Evolutionary conservation across 2,113 vertebrate species (phyloP), one percentile per base, ranked within the genome.

Genomic region (Prochilodus magdalenae): DNA sequence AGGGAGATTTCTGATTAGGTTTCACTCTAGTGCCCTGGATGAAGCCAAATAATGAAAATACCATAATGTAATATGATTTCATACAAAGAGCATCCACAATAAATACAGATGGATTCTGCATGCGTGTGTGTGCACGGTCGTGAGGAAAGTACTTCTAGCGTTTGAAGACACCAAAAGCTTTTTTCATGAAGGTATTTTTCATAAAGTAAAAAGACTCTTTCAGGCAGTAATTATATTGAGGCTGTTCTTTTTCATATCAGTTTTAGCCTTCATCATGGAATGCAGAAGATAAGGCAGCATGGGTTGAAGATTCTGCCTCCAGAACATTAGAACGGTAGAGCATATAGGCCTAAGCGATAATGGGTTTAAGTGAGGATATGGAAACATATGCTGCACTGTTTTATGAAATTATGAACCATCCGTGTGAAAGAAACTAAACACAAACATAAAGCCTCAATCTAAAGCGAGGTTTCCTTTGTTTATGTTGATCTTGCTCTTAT

Each of bases 1-100:
- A 80, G 1, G n/a, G 73, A 80, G 77, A 80, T 80, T 76, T 82
- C 73, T 84, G 83, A 84, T 84, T 84, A 84, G 83, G 55, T 84
- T 84, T 79, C 66, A 70, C 53, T 80, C 57, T 8, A 11, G 30
- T 53, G 55, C 65, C n/a, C 29, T 36, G 66, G 29, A 84, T 76
- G 44, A 80, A 75, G 55, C 24, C 8, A 30, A 75, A 80, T 80
- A 80, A 84, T 80, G 77, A 84, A 84, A 84, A 80, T 69, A 80
- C 73, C 67, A 63, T 80, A 63, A 84, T 76, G 74, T 75, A 79
- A 79, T 79, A 79, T 65, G 53, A 76, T 80, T 84, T 71, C n/a
- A 75, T 72, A 75, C 65, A 65, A 74, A 75, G 53, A 84, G 33
- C 59, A 72, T 33, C 77, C 63, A 65, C 72, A 53, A 71, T 75